Evolutionary conservation across 2,888 invertebrate species (phyloP).

Genomic region (Hirtodrosophila cameraria): DNA sequence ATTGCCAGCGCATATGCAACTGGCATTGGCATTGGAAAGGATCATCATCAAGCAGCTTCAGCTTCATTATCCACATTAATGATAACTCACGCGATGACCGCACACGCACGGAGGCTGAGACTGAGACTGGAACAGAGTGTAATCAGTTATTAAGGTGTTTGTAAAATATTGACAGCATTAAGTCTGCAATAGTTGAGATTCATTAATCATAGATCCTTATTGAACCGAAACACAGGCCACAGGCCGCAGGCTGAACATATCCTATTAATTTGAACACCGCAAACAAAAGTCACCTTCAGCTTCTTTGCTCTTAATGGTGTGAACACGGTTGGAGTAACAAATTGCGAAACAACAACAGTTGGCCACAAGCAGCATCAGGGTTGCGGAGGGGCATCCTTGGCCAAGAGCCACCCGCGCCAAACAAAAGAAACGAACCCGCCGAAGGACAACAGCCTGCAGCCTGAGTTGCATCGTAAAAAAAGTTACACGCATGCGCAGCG

Average conservation of each 20-base stretch:
- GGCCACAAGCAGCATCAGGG: neutral
- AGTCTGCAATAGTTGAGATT: slow-evolving; percentile 52
- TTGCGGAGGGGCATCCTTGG: neutral
- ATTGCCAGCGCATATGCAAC: slow-evolving; percentile 29
- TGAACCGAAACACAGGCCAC: neutral
- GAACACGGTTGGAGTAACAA: slow-evolving; percentile 71
- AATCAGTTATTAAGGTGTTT: slow-evolving; percentile 61
- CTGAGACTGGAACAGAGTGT: slow-evolving; percentile 24
- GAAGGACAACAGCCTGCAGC: slow-evolving; percentile 56
- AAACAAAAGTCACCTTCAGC: slow-evolving; percentile 42
- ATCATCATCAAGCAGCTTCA: slow-evolving; percentile 38
- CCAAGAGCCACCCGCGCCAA: slow-evolving; percentile 58
- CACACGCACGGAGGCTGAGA: slow-evolving; percentile 36
- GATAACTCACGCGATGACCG: slow-evolving; percentile 59
- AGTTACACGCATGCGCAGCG: slow-evolving; percentile 69
- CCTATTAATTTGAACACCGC: slow-evolving; percentile 64
- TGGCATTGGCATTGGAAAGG: slow-evolving; percentile 48
- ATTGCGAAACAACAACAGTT: slow-evolving; percentile 52
- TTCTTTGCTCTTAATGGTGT: slow-evolving; percentile 68
- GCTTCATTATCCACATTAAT: slow-evolving; percentile 18
- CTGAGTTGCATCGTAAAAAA: slow-evolving; percentile 51
- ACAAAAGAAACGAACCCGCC: slow-evolving; percentile 55
- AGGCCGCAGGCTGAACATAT: slow-evolving; percentile 18
- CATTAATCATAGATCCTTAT: slow-evolving; percentile 75
- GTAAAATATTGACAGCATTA: slow-evolving; percentile 77